phyloP scores from a whole-genome alignment of 2,888 invertebrate species.

The Papilio elwesi region DNA sequence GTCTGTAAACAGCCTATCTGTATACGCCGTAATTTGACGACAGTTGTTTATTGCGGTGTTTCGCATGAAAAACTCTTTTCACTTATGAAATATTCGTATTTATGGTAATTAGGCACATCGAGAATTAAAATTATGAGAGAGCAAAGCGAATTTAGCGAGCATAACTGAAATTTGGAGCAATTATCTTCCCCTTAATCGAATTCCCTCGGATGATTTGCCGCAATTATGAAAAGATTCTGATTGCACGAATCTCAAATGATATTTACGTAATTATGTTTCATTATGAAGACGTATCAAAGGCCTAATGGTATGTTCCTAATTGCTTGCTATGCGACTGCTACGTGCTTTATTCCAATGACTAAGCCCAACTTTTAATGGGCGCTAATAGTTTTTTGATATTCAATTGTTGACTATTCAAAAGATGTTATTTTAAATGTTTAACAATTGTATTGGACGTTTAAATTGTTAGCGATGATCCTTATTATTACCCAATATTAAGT shows the following conservation, averaged over 20 bases:
- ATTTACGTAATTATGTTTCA: constrained; percentile 47
- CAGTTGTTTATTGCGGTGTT: too few species aligned
- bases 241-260: constrained; percentile 47
- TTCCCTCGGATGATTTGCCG: constrained; percentile 48
- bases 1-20: too few species aligned
- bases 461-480: neutral
- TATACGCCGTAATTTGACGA: too few species aligned
- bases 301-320: constrained; percentile 45
- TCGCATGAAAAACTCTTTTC: neutral
- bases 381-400: constrained; percentile 30
- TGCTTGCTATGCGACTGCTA: constrained; percentile 41
- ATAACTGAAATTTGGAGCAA: constrained; percentile 32
- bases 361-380: constrained; percentile 20
- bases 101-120: constrained; percentile 22
- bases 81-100: constrained; percentile 18
- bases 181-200: constrained; percentile 50
- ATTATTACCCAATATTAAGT: neutral
- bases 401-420: neutral
- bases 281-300: constrained; percentile 45
- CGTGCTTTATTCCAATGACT: constrained; percentile 36
- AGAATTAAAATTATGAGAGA: constrained; percentile 26
- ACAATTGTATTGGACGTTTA: neutral
- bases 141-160: constrained; percentile 38
- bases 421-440: neutral
- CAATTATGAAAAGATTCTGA: constrained; percentile 51